These are phyloP conservation scores for Protosalanx chinensis DNA, from an alignment of 2,797 vertebrate species.

Conservation along the genomic window DNA sequence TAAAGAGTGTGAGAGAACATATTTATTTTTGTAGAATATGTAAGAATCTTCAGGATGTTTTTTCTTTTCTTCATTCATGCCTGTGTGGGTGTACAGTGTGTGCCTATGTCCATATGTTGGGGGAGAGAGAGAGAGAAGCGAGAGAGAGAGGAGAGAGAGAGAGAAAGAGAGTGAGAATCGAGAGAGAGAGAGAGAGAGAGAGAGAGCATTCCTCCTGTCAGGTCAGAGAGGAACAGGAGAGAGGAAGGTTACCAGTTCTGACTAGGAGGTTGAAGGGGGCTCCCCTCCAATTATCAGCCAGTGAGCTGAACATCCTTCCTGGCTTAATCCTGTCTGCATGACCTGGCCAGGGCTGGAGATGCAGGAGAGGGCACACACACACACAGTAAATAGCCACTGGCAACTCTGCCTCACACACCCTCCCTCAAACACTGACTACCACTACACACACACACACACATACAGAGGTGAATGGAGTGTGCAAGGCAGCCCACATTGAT, in stretches of 20 bases:
- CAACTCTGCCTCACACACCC: not conserved
- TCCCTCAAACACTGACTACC: not conserved
- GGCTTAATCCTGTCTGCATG: slow-evolving; percentile 24
- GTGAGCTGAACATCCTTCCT: slow-evolving; percentile 32
- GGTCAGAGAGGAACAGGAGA: slow-evolving; percentile 37
- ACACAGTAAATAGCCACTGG: not conserved
- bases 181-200: not conserved
- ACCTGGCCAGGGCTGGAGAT: slow-evolving; percentile 9
- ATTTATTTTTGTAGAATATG: too few species aligned
- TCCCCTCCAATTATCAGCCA: slow-evolving; percentile 43
- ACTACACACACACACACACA: slow-evolving; percentile 13
- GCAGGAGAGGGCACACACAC: not conserved
- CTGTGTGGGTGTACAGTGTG: not conserved
- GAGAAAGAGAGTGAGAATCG: too few species aligned
- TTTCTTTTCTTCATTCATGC: not conserved
- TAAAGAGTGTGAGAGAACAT: not conserved
- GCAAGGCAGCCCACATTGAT: slow-evolving; percentile 46
- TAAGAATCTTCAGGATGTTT: too few species aligned
- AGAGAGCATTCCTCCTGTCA: slow-evolving; percentile 6
- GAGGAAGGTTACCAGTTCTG: not conserved
- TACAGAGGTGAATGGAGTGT: slow-evolving; percentile 50
- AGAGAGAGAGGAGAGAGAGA: not conserved
- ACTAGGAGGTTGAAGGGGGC: slow-evolving; percentile 34
- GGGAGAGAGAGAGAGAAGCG: too few species aligned
- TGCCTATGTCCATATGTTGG: not conserved